phyloP scores from a whole-genome alignment of 2,888 invertebrate species.

The Tetramorium bicarinatum region DNA sequence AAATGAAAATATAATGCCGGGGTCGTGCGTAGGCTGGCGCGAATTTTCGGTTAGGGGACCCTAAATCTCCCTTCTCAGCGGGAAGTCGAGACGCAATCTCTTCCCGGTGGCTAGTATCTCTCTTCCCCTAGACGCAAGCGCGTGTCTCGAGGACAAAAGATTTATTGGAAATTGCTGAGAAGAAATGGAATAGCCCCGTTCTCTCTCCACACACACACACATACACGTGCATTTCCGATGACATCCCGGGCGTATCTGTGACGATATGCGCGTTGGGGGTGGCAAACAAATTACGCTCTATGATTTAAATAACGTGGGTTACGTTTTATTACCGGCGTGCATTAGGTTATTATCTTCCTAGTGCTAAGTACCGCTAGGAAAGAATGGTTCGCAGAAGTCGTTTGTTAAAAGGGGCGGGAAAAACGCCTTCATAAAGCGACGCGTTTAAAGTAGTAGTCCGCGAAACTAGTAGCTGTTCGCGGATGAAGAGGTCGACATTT shows the following conservation, averaged over 20 bases:
- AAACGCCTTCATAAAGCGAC: conserved; percentile 36
- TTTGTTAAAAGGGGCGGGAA: conserved; percentile 33
- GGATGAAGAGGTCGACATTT: conserved; percentile 51
- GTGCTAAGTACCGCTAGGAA: conserved; percentile 23
- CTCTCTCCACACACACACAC: conserved; percentile 39
- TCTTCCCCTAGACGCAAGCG: conserved; percentile 73
- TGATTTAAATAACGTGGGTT: conserved; percentile 67
- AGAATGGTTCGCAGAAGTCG: conserved; percentile 28
- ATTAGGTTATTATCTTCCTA: conserved; percentile 71
- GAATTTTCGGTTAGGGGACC: conserved; percentile 80
- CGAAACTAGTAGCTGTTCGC: conserved; percentile 34
- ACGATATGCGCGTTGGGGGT: conserved; percentile 52
- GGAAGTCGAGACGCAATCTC: conserved; percentile 84
- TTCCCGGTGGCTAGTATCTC: conserved; percentile 69
- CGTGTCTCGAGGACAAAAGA: conserved; percentile 83
- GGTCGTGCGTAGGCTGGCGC: conserved; percentile 71
- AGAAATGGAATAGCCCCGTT: conserved; percentile 80
- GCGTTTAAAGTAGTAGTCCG: conserved; percentile 37
- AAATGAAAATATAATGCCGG: conserved; percentile 82
- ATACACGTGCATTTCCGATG: not conserved
- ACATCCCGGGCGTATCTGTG: conserved; percentile 59
- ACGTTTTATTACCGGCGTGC: conserved; percentile 50
- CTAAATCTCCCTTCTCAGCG: conserved; percentile 83
- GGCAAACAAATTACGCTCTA: conserved; percentile 53
- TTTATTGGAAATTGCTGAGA: conserved; percentile 84